These are phyloP conservation scores for Akabosia matsudoensis DNA, from an alignment of 1,140 invertebrate genomes.

Conservation along the genomic window DNA sequence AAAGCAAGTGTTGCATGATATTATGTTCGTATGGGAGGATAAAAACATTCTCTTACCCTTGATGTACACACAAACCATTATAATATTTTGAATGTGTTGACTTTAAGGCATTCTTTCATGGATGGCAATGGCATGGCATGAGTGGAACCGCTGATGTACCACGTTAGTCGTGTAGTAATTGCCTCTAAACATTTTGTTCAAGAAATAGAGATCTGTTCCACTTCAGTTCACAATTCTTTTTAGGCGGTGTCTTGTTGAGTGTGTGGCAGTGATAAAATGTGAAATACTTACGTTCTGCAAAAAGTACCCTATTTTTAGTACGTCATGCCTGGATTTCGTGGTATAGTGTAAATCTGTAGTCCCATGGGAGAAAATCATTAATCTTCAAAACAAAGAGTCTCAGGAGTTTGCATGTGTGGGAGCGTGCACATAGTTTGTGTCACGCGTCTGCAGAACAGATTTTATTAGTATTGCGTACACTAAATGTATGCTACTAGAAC, in stretches of 20 bases:
- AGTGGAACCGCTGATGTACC: neutral
- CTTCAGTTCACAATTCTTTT: neutral
- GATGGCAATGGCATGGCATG: neutral
- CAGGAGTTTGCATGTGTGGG: too few relatives aligned
- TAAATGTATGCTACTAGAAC: neutral
- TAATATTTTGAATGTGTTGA: neutral
- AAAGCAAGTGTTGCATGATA: neutral
- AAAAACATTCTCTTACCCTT: neutral
- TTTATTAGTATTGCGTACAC: neutral
- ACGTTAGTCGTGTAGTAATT: neutral
- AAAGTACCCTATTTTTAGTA: too few relatives aligned
- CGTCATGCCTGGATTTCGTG: too few relatives aligned
- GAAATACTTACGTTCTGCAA: neutral
- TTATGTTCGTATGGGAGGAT: too few relatives aligned
- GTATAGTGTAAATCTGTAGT: too few relatives aligned
- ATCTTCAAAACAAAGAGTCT: too few relatives aligned
- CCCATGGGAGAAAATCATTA: too few relatives aligned
- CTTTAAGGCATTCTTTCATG: neutral
- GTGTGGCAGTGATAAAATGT: too few relatives aligned
- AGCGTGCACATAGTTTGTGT: too few relatives aligned
- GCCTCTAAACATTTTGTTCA: neutral
- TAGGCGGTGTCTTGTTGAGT: neutral
- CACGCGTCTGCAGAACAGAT: too few relatives aligned
- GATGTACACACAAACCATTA: neutral
- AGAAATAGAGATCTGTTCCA: neutral